Base-by-base conservation (phyloP, 2,797 vertebrate species). In the Schizopygopsis malacanthus region DNA sequence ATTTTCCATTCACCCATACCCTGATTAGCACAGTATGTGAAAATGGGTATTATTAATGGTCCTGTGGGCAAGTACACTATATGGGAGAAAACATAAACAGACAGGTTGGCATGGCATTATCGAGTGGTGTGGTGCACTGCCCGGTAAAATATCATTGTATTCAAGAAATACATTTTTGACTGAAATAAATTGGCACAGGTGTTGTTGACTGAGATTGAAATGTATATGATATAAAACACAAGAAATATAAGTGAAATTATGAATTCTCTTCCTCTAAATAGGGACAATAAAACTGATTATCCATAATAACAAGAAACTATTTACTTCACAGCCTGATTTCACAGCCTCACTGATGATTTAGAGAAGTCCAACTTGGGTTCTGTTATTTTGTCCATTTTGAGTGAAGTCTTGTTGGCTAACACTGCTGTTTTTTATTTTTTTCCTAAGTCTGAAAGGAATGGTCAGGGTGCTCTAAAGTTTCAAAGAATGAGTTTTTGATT, bases 361-460 rank as follows among this genome's bases (percentile, higher is more conserved):
- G 75, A 85, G 85, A 90, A 39, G 85, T 87, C 75, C 88, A 84
- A 85, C 20, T 59, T 54, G 82, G 87, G 88, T 88, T 75, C 79
- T 90, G 89, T 88, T 90, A 78, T 91, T 88, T 92, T 78, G 88
- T 91, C 83, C 86, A 86, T 89, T 88, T 87, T 88, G 84, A 82
- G 82, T 91, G 82, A 92, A 69, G 90, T 86, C 86, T 92, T 86
- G 88, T 91, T 92, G 91, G 91, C 90, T 87, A 75, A 52, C 47
- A 4, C 25, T 84, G 37, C 16, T 6, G 8, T 88, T 85, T 65
- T 39, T 39, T 41, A 1, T 85, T 79, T 61, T 78, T 59, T 39
- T 2, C 59, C n/a, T 56, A n/a, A 85, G 67, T 65, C 63, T 79
- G 47, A 73, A 87, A 69, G 50, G 84, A 84, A 82, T 75, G 85